These are phyloP conservation scores for Pleuronectes platessa DNA, from an alignment of 2,113 vertebrate genomes.

Conservation along the genomic window DNA sequence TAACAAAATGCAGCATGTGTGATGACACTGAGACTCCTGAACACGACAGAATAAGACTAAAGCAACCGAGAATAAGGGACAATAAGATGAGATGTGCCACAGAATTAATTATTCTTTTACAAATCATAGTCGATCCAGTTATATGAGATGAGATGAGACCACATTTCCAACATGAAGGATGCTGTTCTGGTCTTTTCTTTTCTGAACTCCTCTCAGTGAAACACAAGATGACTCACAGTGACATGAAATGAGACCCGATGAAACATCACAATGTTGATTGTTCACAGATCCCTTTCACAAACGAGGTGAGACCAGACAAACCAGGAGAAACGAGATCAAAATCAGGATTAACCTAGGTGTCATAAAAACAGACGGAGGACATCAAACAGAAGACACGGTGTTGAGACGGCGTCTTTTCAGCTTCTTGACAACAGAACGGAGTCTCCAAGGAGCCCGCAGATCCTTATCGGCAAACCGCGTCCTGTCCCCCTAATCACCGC, in stretches of 20 bases:
- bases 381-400: constrained; percentile 1
- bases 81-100: no score
- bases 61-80: no score
- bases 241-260: not conserved
- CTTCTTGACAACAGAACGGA: constrained; percentile 45
- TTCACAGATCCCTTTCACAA: not conserved
- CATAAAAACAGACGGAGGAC: constrained; percentile 25
- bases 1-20: no score
- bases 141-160: no score
- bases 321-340: constrained; percentile 12
- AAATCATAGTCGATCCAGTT: no score
- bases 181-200: no score
- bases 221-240: no score
- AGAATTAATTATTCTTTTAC: no score
- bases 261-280: not conserved
- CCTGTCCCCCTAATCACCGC: constrained; percentile 74
- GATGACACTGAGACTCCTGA: no score
- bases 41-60: no score
- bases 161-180: no score
- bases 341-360: constrained; percentile 26
- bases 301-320: constrained; percentile 1
- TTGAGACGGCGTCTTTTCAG: constrained; percentile 2
- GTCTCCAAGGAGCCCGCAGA: constrained; percentile 62
- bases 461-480: constrained; percentile 72
- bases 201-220: no score